Base-by-base conservation (phyloP, 2,888 invertebrate genomes). In the Monopis laevigella region DNA sequence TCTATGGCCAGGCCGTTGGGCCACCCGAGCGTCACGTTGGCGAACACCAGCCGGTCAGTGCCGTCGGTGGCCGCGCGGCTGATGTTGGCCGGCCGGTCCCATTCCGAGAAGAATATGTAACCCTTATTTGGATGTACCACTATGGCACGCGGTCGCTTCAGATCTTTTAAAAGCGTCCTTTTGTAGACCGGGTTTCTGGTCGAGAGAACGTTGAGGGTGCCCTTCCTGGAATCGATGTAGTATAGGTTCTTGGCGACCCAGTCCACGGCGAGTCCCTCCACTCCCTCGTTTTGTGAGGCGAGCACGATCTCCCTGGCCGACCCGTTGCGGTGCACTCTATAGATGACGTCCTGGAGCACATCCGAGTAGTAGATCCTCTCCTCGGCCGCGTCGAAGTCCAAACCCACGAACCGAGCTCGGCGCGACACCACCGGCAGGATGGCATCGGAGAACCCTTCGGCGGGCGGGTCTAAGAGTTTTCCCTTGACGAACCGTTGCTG, bases 361-460 rank as follows among this genome's bases (percentile, higher is more conserved):
- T 99, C 99, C 0, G 98, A 98, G 68, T 97, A 98, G 68, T 98
- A 99, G 49, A 99, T 95, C 55, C 92, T 92, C 55, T 93, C 88
- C 51, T 93, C 92, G 39, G 89, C 81, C 0, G 94, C 90, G 65
- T 98, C 97, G 59, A 94, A 98, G 62, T 98, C 98, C 26, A 98
- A 71, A 0, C 97, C 98, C 0, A 98, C 97, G 62, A 97, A 96
- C 51, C 97, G 85, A 0, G 96, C 96, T 21, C 96, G 83, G 41
- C 92, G 81, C 0, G 96, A 95, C 0, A 96, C 94, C 0, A 98
- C 93, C 0, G 98, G 98, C 21, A 95, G 78, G 42, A 98, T 97
- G 4, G 98, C 98, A 60, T 98, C 98, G 53, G 92, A 93, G 64
- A 97, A 95, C 0, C 94, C 92, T 64, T 93, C 91, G 41, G 91